phyloP scores from a whole-genome alignment of 2,113 vertebrate genomes.

The Amblyornis subalaris region DNA sequence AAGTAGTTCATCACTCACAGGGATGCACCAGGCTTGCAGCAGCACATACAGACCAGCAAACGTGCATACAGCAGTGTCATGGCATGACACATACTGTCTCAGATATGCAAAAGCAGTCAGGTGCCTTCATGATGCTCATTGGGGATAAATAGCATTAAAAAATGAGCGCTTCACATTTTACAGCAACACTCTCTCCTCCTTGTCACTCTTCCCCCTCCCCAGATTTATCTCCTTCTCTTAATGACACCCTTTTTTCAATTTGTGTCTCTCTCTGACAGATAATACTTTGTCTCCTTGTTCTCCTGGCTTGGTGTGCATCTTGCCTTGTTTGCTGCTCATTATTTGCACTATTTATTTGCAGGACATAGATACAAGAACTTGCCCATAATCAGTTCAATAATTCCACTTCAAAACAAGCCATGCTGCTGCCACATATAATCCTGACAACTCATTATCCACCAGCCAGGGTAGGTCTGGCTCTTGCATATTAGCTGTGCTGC shows the following conservation, averaged over 20 bases:
- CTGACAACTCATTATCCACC: constrained; percentile 59
- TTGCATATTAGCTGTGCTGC: not conserved
- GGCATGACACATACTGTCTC: not conserved
- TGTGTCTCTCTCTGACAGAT: constrained; percentile 27
- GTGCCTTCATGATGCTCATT: not conserved
- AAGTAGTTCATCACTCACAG: constrained; percentile 43
- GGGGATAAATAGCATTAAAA: constrained; percentile 2
- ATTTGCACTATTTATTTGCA: constrained; percentile 7
- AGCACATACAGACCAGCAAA: not conserved
- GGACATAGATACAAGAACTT: constrained; percentile 57
- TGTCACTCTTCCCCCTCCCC: not conserved
- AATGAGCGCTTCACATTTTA: not conserved
- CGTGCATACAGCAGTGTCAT: not conserved
- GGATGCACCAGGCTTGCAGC: not conserved
- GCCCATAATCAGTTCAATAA: constrained; percentile 64
- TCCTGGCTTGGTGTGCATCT: constrained; percentile 40
- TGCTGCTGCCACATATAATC: constrained; percentile 44
- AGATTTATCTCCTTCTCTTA: constrained; percentile 53
- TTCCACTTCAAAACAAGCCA: constrained; percentile 60
- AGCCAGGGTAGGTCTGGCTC: not conserved
- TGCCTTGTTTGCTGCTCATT: constrained; percentile 52
- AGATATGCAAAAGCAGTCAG: not conserved
- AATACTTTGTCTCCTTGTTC: constrained; percentile 57
- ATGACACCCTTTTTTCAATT: constrained; percentile 60
- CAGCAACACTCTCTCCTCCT: not conserved